Base-by-base conservation (phyloP, 2,113 vertebrate genomes). In the Hylia prasina region DNA sequence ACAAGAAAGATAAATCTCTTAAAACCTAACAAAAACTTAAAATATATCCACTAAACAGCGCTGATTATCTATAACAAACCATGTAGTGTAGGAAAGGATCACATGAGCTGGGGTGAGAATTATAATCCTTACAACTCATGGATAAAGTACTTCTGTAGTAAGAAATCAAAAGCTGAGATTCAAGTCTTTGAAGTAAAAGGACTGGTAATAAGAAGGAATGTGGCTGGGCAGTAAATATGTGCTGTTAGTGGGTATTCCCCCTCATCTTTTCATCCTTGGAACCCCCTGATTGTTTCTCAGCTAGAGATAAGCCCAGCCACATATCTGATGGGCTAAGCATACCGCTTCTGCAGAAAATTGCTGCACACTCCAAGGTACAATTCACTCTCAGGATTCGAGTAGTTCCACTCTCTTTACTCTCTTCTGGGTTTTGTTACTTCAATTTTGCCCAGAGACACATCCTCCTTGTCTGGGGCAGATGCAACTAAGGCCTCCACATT, bases 21-120 rank as follows among this genome's bases (percentile, higher is more conserved):
- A 76, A 95, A 96, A 89, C 48, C 64, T 79, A 91, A 42, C 30
- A 76, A 68, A 92, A 93, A 35, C 30, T 72, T 87, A 61, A 90
- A 66, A 93, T 31, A 92, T 40, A 83, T 42, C 35, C 48, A 73
- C 69, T 83, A 83, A 58, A 31, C 30, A 51, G 22, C n/a, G 42
- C 33, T 87, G 40, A 76, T 84, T 79, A 56, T 31, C 64, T 65
- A 13, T 45, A 39, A 77, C n/a, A 20, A 69, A 82, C 51, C 44
- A 66, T 15, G 17, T 66, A 57, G 47, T 71, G 35, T 50, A 77
- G 31, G 48, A 86, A 91, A 72, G n/a, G 22, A 63, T 63, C 69
- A 73, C 58, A 68, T 44, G 7, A 90, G 25, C 53, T 13, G 80
- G n/a, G 25, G 54, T 53, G 10, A 92, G 54, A 87, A 80, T 57